These are phyloP conservation scores for Eupithecia tripunctaria DNA, from an alignment of 2,888 invertebrate genomes.

Conservation along the genomic window DNA sequence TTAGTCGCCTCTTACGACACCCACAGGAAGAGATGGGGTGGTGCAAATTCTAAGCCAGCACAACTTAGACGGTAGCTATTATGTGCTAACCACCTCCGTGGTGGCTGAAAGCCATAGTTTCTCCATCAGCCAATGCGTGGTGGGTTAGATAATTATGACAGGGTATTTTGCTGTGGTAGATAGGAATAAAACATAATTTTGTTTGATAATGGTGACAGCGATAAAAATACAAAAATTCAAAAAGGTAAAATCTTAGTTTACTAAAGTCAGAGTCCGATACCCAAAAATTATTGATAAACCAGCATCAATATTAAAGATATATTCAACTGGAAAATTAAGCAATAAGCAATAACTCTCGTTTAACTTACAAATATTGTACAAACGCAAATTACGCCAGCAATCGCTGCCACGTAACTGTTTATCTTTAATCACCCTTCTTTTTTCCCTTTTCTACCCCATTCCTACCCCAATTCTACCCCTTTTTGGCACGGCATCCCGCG, in stretches of 20 bases:
- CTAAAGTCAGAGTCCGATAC: not conserved
- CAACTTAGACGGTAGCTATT: too few species aligned
- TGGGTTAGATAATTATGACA: too few species aligned
- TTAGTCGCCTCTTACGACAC: too few species aligned
- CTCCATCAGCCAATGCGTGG: too few species aligned
- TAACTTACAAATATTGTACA: conserved; percentile 73
- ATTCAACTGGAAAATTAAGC: not conserved
- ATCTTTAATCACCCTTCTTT: conserved; percentile 80
- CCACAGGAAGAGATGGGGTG: too few species aligned
- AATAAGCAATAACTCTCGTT: conserved; percentile 58
- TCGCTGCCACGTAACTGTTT: conserved; percentile 72
- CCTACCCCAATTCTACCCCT: conserved; percentile 70
- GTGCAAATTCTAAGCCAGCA: too few species aligned
- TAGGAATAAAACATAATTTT: too few species aligned
- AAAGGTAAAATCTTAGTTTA: not conserved
- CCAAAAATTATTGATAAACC: not conserved
- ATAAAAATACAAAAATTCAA: too few species aligned
- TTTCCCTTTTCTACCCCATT: conserved; percentile 70
- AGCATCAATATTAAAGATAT: not conserved
- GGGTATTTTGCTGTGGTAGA: too few species aligned
- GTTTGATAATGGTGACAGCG: too few species aligned
- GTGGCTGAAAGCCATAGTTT: too few species aligned
- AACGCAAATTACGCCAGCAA: conserved; percentile 73
- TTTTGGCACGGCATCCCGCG: conserved; percentile 57
- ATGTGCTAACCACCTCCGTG: too few species aligned